A percentile compares a stretch with the other conserved stretches of the same genome.
Conservation (phyloP, 2,113 vertebrate species). For the Odocoileus hemionus region DNA sequence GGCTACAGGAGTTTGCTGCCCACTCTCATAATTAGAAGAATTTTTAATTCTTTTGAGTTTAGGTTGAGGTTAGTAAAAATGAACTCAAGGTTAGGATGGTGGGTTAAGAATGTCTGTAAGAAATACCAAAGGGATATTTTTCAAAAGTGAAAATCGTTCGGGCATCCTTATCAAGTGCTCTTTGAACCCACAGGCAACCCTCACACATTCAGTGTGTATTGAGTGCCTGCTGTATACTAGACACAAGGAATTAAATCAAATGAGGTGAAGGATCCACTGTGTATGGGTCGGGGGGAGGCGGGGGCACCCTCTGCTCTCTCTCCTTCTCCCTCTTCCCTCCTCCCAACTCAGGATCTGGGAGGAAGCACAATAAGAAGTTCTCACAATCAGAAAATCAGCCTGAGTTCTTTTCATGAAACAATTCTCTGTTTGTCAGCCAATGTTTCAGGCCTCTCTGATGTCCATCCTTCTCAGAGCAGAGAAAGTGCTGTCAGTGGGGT, state of each 20-base stretch:
- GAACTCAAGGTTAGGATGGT: neutral
- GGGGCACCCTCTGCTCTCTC: rapidly evolving
- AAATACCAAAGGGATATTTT: neutral
- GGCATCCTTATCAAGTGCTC: neutral
- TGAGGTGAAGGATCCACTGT: neutral
- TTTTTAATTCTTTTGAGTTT: neutral
- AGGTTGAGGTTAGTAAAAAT: neutral
- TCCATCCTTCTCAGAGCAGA: neutral
- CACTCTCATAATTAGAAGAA: neutral
- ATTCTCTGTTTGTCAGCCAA: neutral
- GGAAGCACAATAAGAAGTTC: neutral
- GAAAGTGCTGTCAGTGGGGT: neutral
- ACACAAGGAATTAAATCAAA: neutral
- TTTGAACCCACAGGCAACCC: neutral
- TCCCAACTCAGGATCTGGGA: neutral
- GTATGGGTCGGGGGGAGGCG: rapidly evolving
- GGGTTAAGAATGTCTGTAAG: neutral
- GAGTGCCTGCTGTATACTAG: neutral
- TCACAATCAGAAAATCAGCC: neutral
- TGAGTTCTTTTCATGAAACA: neutral
- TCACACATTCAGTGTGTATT: neutral
- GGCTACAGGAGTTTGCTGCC: neutral
- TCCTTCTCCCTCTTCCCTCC: neutral
- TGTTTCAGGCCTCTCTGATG: neutral
- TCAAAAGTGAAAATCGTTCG: neutral